Base-by-base conservation (phyloP, 2,113 vertebrate species). In the Setophaga petechia region DNA sequence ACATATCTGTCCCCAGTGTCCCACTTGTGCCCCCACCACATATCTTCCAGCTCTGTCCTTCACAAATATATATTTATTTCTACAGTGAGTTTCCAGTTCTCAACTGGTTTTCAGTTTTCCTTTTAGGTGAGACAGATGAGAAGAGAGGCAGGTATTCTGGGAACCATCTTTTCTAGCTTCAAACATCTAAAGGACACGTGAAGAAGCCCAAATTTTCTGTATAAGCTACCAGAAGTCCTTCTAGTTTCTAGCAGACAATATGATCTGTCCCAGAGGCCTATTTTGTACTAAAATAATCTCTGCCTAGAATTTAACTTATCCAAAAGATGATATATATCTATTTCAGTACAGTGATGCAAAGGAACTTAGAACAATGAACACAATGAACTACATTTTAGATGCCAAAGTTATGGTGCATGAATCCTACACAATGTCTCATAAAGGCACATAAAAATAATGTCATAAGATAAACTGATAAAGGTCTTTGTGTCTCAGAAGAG, bases 401-500 rank as follows among this genome's bases (percentile, higher is more conserved):
- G 79, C 68, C 79, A 77, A 83, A 86, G 90, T 94, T 95, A 86
- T 35, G 82, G 72, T 63, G 65, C 51, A 39, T 93, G 92, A 93
- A 93, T 92, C 46, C 85, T 68, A 71, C 78, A 39, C 35, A 66
- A 21, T 91, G 75, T 67, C 68, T 95, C 95, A 90, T 94, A 95
- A 95, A 93, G 33, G 59, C 87, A 69, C 65, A 82, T 95, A 91
- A 95, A 95, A 94, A 90, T 94, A 95, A 95, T 85, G 65, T 91
- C 84, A 93, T 95, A 90, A 97, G 68, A 93, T 89, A 95, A 96
- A 94, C 84, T 44, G 54, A 90, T 83, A 87, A 94, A 97, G 90
- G 89, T 95, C 94, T 90, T 89, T 74, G 35, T 93, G 74, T 91
- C 93, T 63, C 95, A 83, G 75, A 97, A 96, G 93, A 93, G 87